Percentiles rank a stretch among this genome's conserved stretches.
phyloP scores from a whole-genome alignment of 2,888 invertebrate genomes.

The Trichopoda pennipes region DNA sequence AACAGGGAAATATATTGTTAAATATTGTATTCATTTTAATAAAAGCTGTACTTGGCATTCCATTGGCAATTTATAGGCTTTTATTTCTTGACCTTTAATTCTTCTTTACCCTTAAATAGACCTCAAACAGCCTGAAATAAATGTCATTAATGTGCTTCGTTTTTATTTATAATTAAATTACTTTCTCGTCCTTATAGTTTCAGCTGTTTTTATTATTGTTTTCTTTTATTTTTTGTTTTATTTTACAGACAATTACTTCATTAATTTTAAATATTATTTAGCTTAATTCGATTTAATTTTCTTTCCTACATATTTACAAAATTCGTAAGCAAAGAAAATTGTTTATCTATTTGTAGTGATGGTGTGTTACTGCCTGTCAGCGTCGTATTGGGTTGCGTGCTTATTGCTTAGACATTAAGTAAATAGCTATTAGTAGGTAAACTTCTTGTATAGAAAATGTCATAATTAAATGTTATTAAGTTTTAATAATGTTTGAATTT shows the following conservation, averaged over 20 bases:
- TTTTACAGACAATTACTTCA: conserved; percentile 76
- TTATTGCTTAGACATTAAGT: conserved; percentile 72
- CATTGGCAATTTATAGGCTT: background rate
- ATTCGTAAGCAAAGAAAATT: conserved; percentile 10
- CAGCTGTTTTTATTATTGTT: conserved; percentile 8
- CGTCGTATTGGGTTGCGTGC: conserved; percentile 59
- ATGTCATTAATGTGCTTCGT: conserved; percentile 48
- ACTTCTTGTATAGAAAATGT: conserved; percentile 71
- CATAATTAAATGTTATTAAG: conserved; percentile 78
- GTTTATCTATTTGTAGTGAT: background rate
- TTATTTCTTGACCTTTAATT: background rate
- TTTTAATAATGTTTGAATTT: conserved; percentile 72
- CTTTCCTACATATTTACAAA: conserved; percentile 55
- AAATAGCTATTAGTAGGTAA: conserved; percentile 42
- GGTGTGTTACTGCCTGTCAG: background rate
- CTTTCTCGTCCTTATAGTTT: conserved; percentile 69
- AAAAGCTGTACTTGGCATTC: too few species aligned
- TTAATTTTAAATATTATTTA: conserved; percentile 72
- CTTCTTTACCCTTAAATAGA: background rate
- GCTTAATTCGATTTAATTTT: conserved; percentile 49
- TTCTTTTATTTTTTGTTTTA: conserved; percentile 27
- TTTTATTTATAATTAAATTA: conserved; percentile 79
- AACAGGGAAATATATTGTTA: background rate
- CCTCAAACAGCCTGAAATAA: conserved; percentile 36
- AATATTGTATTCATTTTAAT: too few species aligned